Base-by-base conservation (phyloP, 2,113 vertebrate species). In the Myodes glareolus region DNA sequence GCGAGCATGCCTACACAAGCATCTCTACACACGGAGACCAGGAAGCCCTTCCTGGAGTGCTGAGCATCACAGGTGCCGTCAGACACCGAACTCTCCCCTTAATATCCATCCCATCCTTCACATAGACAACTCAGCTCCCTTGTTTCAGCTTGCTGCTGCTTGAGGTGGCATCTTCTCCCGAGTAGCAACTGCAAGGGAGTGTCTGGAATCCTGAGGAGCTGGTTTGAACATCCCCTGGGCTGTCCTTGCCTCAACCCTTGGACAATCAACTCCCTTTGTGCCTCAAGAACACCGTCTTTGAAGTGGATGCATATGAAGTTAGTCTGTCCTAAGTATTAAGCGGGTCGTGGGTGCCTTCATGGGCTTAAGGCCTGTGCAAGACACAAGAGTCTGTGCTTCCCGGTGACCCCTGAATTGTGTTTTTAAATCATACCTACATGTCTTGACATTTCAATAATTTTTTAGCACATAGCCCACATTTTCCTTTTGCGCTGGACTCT, bases 381-480 rank as follows among this genome's bases (percentile, higher is more conserved):
- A 39, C 29, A 76, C 23, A 23, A n/a, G 39, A 36, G 10, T 36
- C 81, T 27, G 0, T 27, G n/a, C 27, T 95, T 85, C 39, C 45
- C 52, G 90, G 52, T 42, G 17, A 17, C 29, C n/a, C 25, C 29
- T 2, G 6, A 0, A 12, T 39, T 77, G 88, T 52, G 17, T 45
- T 70, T 81, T 4, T 81, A 82, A 16, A 2, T 29, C 39, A 29
- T 91, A 25, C 42, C 75, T 55, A 82, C 4, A 3, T 76, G 13
- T 91, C 82, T 67, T 77, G 25, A 82, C 63, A 70, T 70, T 88
- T 58, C 90, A 67, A 39, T 68, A 80, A 23, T 76, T 82, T 90
- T 42, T 31, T 0, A 89, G 84, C 52, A 55, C 9, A 7, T 42
- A 42, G 14, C 12, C 39, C 81, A 65, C 13, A 1, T 91, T 81